Evolutionary conservation across 2,113 vertebrate species (phyloP).

Genomic region (Callochromis pleurospilus): DNA sequence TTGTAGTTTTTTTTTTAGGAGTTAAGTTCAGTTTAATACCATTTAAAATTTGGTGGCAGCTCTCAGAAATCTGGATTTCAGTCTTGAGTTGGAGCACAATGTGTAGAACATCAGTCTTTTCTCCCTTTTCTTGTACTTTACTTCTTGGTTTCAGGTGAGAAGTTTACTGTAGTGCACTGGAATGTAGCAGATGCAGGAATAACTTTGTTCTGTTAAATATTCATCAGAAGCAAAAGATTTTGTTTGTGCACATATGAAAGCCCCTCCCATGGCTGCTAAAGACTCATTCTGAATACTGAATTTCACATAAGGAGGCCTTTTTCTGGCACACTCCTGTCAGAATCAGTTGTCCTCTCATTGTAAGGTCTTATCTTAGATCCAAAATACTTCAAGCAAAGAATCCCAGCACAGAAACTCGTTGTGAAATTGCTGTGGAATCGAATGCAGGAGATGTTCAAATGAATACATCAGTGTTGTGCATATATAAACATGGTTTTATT

Average conservation of each 20-base stretch:
- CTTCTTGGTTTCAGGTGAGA: not conserved
- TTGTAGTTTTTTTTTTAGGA: not conserved
- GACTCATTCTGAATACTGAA: not conserved
- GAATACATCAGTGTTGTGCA: conserved; percentile 42
- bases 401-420: conserved; percentile 7
- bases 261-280: not conserved
- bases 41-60: not conserved
- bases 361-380: conserved; percentile 42
- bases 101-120: not conserved
- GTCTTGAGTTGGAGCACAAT: not conserved
- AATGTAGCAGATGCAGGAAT: not conserved
- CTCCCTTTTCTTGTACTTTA: not conserved
- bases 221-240: conserved; percentile 9
- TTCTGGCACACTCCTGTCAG: not conserved
- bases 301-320: not conserved
- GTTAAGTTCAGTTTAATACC: not conserved
- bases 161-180: not conserved
- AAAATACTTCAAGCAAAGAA: conserved; percentile 45
- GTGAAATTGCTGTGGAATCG: conserved; percentile 61
- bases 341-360: conserved; percentile 33
- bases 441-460: conserved; percentile 30
- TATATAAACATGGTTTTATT: conserved; percentile 35
- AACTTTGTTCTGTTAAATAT: conserved; percentile 9
- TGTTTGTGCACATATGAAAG: not conserved
- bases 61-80: not conserved